Evolutionary conservation across 2,113 vertebrate species (phyloP), one percentile per base, ranked within the genome.

Genomic region (Pluvialis apricaria): DNA sequence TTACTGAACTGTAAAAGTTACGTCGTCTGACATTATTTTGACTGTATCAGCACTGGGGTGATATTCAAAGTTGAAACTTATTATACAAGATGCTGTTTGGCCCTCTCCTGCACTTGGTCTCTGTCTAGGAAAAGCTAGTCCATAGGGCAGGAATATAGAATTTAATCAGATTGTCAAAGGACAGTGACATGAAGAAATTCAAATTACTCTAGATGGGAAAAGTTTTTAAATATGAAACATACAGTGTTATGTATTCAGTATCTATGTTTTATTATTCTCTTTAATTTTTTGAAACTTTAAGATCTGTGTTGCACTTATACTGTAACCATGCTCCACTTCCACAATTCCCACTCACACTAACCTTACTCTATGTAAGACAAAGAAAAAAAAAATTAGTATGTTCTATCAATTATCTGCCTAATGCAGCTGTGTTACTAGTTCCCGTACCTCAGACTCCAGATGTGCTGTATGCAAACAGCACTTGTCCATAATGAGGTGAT

Each of bases 1-100:
- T 94, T 80, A 88, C 76, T 90, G 60, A 92, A 81, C 79, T 77
- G n/a, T 73, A 52, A 51, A 88, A 81, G 51, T 86, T 90, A 85
- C 6, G 5, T 62, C 0, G 6, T 28, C 64, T 92, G 82, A 73
- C 42, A 36, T 73, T 86, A 75, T 86, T 95, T 94, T 80, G 58
- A 38, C 42, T 58, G 25, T 42, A 21, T 34, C 6, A 2, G 34
- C 70, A 20, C 34, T 38, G 36, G 28, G 45, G 10, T 78, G 51
- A 83, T 73, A 60, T 11, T 70, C 32, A 77, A 11, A 49, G 15
- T 25, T 86, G 45, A 77, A 91, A 58, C 24, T 75, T 64, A 17
- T 44, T 28, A 40, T 29, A 52, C 13, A 68, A 51, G 57, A 40
- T 34, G 14, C 11, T 88, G 9, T 52, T 92, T 82, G 57, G 34